phyloP scores from a whole-genome alignment of 2,113 vertebrate genomes.

The Progne subis region DNA sequence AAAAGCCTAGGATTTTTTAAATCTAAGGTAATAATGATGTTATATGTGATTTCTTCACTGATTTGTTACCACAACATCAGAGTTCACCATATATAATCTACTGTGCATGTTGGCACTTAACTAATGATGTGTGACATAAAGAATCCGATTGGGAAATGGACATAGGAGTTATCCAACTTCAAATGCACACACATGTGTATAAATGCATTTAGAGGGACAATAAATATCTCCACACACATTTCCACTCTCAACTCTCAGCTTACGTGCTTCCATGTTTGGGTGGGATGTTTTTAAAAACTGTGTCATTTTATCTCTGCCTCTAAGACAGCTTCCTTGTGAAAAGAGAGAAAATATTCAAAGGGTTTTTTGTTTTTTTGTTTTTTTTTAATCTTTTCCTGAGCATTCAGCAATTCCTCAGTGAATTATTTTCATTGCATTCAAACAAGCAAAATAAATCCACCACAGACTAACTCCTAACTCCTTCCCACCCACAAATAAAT shows the following conservation, averaged over 20 bases:
- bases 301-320: neutral
- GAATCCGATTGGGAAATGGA: neutral
- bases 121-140: neutral
- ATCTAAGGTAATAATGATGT: neutral
- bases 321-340: neutral
- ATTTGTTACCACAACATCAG: neutral
- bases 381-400: neutral
- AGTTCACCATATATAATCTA: neutral
- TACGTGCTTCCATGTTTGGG: neutral
- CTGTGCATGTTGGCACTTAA: neutral
- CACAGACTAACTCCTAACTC: neutral
- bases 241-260: neutral
- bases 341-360: neutral
- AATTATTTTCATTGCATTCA: neutral
- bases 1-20: neutral
- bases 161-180: neutral
- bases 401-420: neutral
- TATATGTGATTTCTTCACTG: neutral
- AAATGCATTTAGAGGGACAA: neutral
- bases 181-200: rapidly evolving
- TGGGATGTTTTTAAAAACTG: neutral
- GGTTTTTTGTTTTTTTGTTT: neutral
- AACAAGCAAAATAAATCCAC: slow-evolving; percentile 22
- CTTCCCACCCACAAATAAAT: neutral
- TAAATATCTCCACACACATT: neutral